Base-by-base conservation (phyloP, 1,140 invertebrate species). In the Psix sp. region DNA sequence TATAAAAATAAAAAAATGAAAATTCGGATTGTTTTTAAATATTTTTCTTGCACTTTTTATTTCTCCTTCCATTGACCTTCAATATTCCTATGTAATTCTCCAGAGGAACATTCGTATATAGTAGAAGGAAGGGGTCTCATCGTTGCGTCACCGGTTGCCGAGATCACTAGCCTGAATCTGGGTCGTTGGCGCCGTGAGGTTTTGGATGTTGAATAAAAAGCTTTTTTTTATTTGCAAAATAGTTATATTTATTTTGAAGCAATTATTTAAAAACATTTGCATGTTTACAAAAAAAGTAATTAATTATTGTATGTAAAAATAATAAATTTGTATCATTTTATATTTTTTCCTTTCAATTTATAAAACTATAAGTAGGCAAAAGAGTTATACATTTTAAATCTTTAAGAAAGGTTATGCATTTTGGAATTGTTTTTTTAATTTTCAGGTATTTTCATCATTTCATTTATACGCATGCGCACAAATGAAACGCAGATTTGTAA, bases 141-240 rank as follows among this genome's bases (percentile, higher is more conserved):
- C 74, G 66, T 76, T 76, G 62, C 74, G 74, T 76, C 66, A 76
- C 62, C 74, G 74, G 66, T 63, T 71, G 74, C 54, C 48, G 66
- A 75, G 74, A 76, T 76, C 74, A 76, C 74, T 71, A 76, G 74
- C 74, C 74, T 76, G 74, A 76, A 76, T 76, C 67, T 76, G 66
- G 73, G 73, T 76, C 73, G 73, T 71, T 76, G 73, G 73, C 73
- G 66, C 67, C 56, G 66, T 57, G 31, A 76, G 62, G 73, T 76
- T 76, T 76, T 71, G 66, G 66, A 71, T 71, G 54, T 63, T 59
- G 48, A 67, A 67, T 76, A 51, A 71, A 76, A 71, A 54, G 63
- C 21, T 57, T 40, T 20, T 46, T 42, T 36, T 14, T 43, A 29
- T 39, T 59, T 60, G 33, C 45, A 59, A 72, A 66, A 46, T 16